These are phyloP conservation scores for Brachionus manjavacas DNA, from an alignment of 1,140 invertebrate species.

Conservation along the genomic window DNA sequence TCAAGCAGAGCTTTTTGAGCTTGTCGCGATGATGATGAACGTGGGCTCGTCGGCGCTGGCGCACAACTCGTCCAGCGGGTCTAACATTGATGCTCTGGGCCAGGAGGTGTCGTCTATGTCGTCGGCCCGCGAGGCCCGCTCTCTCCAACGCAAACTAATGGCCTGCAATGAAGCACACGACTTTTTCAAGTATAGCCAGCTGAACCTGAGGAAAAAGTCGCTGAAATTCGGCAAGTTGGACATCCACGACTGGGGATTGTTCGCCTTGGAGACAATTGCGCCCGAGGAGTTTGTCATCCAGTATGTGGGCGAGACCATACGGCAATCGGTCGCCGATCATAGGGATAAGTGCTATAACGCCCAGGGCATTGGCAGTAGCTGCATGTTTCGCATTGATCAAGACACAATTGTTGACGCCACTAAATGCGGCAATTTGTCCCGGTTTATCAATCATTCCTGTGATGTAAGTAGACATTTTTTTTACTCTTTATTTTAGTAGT, in stretches of 20 bases:
- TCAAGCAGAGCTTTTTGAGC: neutral
- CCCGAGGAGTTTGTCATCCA: conserved; percentile 99
- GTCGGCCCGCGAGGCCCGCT: conserved; percentile 3
- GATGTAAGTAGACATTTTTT: conserved; percentile 72
- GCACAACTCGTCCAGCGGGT: neutral
- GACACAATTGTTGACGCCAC: conserved; percentile 98
- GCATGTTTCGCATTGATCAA: conserved; percentile 91
- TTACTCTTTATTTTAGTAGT: too few species aligned
- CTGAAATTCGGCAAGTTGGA: conserved; percentile 92
- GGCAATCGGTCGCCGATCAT: conserved; percentile 86
- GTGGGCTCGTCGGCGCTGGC: neutral
- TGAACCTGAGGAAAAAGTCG: conserved; percentile 88
- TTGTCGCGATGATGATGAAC: neutral
- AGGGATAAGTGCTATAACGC: conserved; percentile 91
- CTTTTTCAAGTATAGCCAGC: conserved; percentile 38
- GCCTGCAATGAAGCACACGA: conserved; percentile 27
- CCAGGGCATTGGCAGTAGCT: conserved; percentile 91
- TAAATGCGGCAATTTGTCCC: conserved; percentile 90
- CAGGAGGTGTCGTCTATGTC: neutral
- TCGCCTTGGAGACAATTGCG: conserved; percentile 95
- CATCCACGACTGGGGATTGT: conserved; percentile 98
- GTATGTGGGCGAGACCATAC: conserved; percentile 93
- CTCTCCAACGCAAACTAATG: conserved; percentile 27
- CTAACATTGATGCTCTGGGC: neutral
- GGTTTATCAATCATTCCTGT: conserved; percentile 99